Conservation (phyloP, 1,140 invertebrate species). For the Hetaerina americana region DNA sequence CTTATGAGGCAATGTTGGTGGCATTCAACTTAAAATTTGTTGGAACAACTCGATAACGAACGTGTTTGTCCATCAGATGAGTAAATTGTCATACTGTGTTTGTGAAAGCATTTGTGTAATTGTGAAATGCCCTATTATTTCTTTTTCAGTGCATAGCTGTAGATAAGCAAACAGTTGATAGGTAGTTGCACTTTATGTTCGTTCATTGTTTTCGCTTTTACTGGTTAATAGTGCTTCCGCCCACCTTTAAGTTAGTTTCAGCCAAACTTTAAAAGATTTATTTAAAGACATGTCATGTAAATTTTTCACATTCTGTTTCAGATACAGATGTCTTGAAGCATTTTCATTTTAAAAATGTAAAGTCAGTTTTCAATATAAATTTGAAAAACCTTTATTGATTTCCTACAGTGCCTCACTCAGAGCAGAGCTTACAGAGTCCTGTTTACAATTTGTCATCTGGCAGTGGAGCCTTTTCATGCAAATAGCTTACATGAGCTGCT, state of each 20-base stretch:
- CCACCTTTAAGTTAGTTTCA: not conserved
- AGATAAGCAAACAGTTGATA: not conserved
- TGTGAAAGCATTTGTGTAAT: not conserved
- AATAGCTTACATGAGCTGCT: not conserved
- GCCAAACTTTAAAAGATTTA: not conserved
- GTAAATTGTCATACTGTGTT: not conserved
- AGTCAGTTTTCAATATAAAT: not conserved
- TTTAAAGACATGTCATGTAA: not conserved
- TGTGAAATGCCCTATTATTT: not conserved
- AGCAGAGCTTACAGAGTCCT: not conserved
- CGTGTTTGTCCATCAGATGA: not conserved
- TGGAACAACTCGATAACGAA: not conserved
- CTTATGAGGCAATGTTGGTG: not conserved
- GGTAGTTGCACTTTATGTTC: not conserved
- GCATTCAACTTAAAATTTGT: not conserved
- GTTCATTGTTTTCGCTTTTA: not conserved
- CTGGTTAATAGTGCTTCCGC: not conserved
- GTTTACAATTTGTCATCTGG: not conserved
- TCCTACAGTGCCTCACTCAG: not conserved
- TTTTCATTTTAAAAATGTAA: not conserved
- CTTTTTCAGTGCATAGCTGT: not conserved
- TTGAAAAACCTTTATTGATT: not conserved
- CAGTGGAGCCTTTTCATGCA: not conserved
- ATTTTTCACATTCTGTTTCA: not conserved
- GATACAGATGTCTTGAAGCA: not conserved